A percentile compares a stretch with the other conserved stretches of the same genome.
Evolutionary conservation across 2,888 invertebrate species (phyloP).

Genomic region (Callimorpha dominula): DNA sequence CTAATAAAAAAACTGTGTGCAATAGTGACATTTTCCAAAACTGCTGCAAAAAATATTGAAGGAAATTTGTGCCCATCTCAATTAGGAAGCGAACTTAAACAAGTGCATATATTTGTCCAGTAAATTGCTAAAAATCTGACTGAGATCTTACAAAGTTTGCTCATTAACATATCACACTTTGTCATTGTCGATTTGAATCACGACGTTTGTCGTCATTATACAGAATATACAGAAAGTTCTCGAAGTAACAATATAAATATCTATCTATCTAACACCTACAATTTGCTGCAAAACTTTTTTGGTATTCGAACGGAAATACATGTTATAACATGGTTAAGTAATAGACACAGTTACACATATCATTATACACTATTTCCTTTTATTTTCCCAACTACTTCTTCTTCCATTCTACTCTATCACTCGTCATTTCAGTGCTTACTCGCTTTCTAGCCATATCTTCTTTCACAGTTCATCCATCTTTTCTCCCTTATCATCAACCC

Average conservation of each 20-base stretch:
- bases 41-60: conserved; percentile 23
- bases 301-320: not conserved
- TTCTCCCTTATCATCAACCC: too few species aligned
- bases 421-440: too few species aligned
- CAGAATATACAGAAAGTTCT: conserved; percentile 45
- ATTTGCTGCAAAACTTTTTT: conserved; percentile 26
- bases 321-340: not conserved
- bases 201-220: conserved; percentile 42
- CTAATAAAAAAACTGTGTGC: not conserved
- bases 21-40: conserved; percentile 5
- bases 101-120: conserved; percentile 24
- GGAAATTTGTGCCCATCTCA: conserved; percentile 7
- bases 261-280: conserved; percentile 24
- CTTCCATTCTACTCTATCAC: too few species aligned
- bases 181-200: conserved; percentile 64
- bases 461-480: too few species aligned
- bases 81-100: conserved; percentile 28
- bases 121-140: conserved; percentile 41
- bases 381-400: not conserved
- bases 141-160: conserved; percentile 50
- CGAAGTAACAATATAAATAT: conserved; percentile 27
- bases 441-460: too few species aligned
- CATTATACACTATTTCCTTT: not conserved
- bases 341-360: not conserved
- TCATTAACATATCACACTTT: conserved; percentile 62